Conservation (phyloP, 2,888 invertebrate species). For the Tanaodytes sp. region DNA sequence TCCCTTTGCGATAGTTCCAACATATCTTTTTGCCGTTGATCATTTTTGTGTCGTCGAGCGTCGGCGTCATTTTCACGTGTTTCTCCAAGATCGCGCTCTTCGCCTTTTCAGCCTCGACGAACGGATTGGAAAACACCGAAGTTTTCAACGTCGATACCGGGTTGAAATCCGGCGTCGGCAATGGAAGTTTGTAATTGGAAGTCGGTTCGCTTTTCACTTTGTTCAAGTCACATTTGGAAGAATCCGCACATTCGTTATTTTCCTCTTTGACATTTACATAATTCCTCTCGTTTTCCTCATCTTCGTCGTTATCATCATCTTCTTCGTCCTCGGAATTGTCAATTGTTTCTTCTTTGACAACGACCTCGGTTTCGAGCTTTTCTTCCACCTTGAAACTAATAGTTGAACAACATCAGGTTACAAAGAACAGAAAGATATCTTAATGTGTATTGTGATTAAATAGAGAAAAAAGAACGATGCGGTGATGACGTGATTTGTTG, state of each 20-base stretch:
- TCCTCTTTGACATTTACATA: conserved; percentile 33
- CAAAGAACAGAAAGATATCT: conserved; percentile 68
- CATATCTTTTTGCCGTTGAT: conserved; percentile 92
- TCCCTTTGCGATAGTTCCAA: conserved; percentile 93
- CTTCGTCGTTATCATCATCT: conserved; percentile 46
- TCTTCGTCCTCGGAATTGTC: conserved; percentile 49
- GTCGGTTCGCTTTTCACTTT: conserved; percentile 52
- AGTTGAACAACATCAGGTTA: conserved; percentile 72
- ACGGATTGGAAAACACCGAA: conserved; percentile 91
- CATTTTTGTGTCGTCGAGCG: conserved; percentile 79
- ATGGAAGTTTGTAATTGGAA: conserved; percentile 71
- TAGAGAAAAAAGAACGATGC: neutral
- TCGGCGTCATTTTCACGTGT: conserved; percentile 91
- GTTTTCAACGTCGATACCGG: conserved; percentile 75
- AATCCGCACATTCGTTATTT: conserved; percentile 31
- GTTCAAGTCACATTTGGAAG: conserved; percentile 39
- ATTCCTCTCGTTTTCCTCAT: conserved; percentile 37
- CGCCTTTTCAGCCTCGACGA: conserved; percentile 87
- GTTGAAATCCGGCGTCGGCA: conserved; percentile 80
- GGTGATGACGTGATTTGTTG: neutral
- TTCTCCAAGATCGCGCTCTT: conserved; percentile 90
- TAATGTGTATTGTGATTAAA: neutral
- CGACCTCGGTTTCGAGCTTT: conserved; percentile 27
- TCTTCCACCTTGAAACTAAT: conserved; percentile 69
- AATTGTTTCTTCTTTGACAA: too few species aligned